These are phyloP conservation scores for Perdita meconis DNA, from an alignment of 2,888 invertebrate species.

Conservation along the genomic window DNA sequence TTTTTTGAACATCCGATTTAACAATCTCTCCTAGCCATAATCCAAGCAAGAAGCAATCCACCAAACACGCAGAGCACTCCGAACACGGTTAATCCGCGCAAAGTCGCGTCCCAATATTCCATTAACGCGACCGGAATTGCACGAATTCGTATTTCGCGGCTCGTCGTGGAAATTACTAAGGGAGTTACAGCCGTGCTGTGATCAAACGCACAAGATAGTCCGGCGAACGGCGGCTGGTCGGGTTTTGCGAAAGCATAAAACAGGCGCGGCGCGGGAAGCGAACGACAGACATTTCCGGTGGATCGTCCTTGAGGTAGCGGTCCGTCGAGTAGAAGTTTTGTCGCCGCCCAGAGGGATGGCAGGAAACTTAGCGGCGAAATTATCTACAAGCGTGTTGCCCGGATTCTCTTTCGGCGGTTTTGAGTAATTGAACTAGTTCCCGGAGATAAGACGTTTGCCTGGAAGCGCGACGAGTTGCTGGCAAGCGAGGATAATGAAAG, in stretches of 20 bases:
- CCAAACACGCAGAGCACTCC: too few relatives aligned
- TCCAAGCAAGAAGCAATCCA: too few relatives aligned
- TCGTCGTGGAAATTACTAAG: background rate
- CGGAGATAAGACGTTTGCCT: conserved; percentile 72
- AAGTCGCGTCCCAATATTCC: conserved; percentile 4
- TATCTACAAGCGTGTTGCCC: conserved; percentile 43
- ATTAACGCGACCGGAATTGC: conserved; percentile 13
- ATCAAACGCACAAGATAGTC: conserved; percentile 1
- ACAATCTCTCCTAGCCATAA: too few relatives aligned
- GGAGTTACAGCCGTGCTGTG: conserved; percentile 5
- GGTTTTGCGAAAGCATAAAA: conserved; percentile 1
- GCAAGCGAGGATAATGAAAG: conserved; percentile 75
- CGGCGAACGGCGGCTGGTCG: background rate
- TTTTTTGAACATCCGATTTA: too few relatives aligned
- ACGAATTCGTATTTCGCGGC: conserved; percentile 14
- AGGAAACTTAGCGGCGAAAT: conserved; percentile 55
- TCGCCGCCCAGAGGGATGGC: conserved; percentile 5
- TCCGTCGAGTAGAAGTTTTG: conserved; percentile 53
- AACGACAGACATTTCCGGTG: conserved; percentile 37
- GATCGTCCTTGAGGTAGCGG: conserved; percentile 38
- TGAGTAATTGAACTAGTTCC: conserved; percentile 79
- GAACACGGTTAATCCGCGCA: background rate
- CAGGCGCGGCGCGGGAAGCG: background rate
- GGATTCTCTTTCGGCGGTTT: conserved; percentile 61
- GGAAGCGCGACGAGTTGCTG: conserved; percentile 41